Percentiles rank a stretch among this genome's conserved stretches.
phyloP scores from a whole-genome alignment of 1,140 invertebrate genomes.

The Gerris buenoi region DNA sequence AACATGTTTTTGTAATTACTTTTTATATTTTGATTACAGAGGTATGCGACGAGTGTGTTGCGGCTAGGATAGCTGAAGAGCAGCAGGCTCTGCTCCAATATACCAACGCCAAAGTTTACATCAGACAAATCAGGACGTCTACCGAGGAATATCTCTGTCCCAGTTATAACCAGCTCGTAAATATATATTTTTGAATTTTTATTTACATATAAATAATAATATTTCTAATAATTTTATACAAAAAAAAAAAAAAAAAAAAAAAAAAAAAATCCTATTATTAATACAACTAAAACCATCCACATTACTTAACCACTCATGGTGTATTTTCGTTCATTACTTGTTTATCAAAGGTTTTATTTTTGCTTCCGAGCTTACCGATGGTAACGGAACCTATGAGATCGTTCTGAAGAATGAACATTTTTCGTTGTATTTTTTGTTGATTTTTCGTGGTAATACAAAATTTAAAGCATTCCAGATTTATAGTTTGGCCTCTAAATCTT shows the following conservation, averaged over 20 bases:
- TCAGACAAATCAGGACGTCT: constrained; percentile 8
- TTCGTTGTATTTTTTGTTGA: too few species aligned
- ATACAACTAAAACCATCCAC: background rate
- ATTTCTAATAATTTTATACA: background rate
- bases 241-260: background rate
- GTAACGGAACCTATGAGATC: too few species aligned
- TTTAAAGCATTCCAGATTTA: too few species aligned
- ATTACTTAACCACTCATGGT: background rate
- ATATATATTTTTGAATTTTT: background rate
- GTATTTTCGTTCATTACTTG: too few species aligned
- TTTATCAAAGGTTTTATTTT: too few species aligned
- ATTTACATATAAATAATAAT: background rate
- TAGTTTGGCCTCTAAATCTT: too few species aligned
- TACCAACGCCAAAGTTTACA: constrained; percentile 19
- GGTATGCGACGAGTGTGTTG: constrained; percentile 20
- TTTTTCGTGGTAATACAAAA: too few species aligned
- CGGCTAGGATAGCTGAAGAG: constrained; percentile 15
- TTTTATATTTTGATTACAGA: constrained; percentile 19
- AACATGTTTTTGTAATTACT: too few species aligned
- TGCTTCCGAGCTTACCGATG: too few species aligned
- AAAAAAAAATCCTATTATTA: background rate
- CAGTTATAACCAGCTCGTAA: background rate
- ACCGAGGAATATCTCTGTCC: background rate
- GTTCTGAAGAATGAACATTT: too few species aligned
- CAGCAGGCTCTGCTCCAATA: constrained; percentile 21